Evolutionary conservation across 2,113 vertebrate genomes (phyloP), one percentile per base, ranked within the genome.

Genomic region (Scophthalmus maximus): DNA sequence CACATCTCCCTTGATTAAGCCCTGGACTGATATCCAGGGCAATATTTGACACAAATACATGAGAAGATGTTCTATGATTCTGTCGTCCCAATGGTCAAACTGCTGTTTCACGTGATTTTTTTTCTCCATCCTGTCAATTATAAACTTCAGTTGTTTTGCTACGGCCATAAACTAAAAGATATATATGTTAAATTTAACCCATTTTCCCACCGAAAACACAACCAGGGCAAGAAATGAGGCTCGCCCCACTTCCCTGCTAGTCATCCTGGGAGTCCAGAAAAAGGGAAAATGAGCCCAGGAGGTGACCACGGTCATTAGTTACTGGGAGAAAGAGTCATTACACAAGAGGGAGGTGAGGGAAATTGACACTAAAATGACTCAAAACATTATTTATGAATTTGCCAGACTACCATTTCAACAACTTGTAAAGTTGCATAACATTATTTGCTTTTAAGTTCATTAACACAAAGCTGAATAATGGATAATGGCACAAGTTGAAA

Each of bases 211-310:
- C 15, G 30, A 9, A 72, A 68, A 74, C 30, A 81, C 63, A 88
- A 73, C 55, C 81, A 68, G 68, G 81, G 56, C 80, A 76, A 76
- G 55, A 66, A 56, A 63, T 40, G 17, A 55, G 42, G 36, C 23
- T 49, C 14, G 14, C 14, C 22, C n/a, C 2, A 15, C 15, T 40
- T 23, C 62, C 65, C 30, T 14, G 30, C 3, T 9, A 34, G 26
- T 15, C 29, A 27, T 52, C 60, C 57, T 36, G 23, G 38, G 25
- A 71, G 66, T 71, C 51, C 49, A 46, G 46, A 55, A 68, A 15
- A 77, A 40, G 15, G 7, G 32, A 49, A 25, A 22, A 52, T 0
- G 1, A 42, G 27, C 53, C n/a, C 26, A 40, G 34, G 10, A 12
- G 10, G 34, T 36, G 34, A 36, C 34, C 12, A 8, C 34, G 12